Conservation (phyloP, 2,113 vertebrate genomes). For the Furnarius figulus region DNA sequence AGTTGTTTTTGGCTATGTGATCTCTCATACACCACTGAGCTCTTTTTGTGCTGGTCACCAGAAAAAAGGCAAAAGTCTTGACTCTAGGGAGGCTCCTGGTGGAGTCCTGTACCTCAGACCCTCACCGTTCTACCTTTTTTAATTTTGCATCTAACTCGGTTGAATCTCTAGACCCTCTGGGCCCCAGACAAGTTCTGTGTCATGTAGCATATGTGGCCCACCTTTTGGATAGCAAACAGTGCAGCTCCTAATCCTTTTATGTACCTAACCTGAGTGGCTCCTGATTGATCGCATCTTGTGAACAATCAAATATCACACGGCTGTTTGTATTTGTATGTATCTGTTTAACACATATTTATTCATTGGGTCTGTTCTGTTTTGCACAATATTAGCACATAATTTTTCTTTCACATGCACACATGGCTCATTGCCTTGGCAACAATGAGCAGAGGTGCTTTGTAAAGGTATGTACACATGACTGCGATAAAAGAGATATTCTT, state of each 20-base stretch:
- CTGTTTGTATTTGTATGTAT: not conserved
- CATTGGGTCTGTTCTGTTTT: not conserved
- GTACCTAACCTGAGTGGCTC: not conserved
- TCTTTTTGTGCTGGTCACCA: not conserved
- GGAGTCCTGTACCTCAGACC: not conserved
- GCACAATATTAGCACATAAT: not conserved
- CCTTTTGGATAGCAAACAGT: not conserved
- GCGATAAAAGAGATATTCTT: not conserved
- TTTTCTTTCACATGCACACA: not conserved
- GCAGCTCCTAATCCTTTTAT: not conserved
- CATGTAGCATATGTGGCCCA: fast-evolving
- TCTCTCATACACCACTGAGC: not conserved
- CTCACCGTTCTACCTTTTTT: not conserved
- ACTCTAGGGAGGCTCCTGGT: not conserved
- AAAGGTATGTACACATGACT: not conserved
- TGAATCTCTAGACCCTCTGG: not conserved
- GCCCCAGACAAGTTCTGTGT: not conserved
- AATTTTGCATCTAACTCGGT: not conserved
- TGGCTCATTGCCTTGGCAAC: not conserved
- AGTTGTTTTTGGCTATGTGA: not conserved
- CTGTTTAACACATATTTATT: not conserved
- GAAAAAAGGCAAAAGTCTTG: not conserved
- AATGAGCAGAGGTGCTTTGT: not conserved
- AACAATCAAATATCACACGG: not conserved
- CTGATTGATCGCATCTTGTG: not conserved